Percentiles rank a stretch among this genome's conserved stretches.
Evolutionary conservation across 2,888 invertebrate genomes (phyloP).

Genomic region (Torymus auratus): DNA sequence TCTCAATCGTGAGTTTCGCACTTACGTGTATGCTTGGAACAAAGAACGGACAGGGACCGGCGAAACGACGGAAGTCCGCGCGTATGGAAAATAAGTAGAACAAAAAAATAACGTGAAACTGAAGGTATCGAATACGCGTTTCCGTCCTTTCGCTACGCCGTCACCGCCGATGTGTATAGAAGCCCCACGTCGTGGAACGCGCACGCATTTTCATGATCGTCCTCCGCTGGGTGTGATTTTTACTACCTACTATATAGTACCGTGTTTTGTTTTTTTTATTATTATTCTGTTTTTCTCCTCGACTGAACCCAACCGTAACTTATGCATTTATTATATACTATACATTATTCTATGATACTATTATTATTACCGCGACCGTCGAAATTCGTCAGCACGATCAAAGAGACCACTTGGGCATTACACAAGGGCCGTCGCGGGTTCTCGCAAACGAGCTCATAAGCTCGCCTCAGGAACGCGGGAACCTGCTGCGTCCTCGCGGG

Average conservation of each 20-base stretch:
- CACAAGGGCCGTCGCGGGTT: slow-evolving; percentile 12
- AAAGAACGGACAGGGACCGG: neutral
- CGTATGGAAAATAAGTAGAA: too few relatives aligned
- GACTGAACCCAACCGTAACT: slow-evolving; percentile 25
- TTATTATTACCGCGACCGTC: slow-evolving; percentile 1
- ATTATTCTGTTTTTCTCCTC: neutral
- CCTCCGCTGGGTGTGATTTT: slow-evolving; percentile 31
- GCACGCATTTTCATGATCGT: slow-evolving; percentile 31
- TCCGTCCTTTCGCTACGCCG: slow-evolving; percentile 31
- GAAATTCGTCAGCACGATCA: slow-evolving; percentile 51
- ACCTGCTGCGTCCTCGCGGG: slow-evolving; percentile 27
- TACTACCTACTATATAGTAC: too few relatives aligned
- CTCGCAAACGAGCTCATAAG: neutral
- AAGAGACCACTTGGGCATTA: slow-evolving; percentile 57
- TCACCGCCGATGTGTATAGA: slow-evolving; percentile 20
- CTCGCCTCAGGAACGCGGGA: neutral
- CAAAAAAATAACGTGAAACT: neutral
- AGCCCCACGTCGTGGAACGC: slow-evolving; percentile 25
- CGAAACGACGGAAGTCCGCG: slow-evolving; percentile 27
- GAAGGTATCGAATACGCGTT: slow-evolving; percentile 20
- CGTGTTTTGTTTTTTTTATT: neutral
- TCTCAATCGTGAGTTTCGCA: slow-evolving; percentile 46
- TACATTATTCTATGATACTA: too few relatives aligned
- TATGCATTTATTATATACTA: slow-evolving; percentile 44
- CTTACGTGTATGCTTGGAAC: slow-evolving; percentile 1